A percentile compares a stretch with the other conserved stretches of the same genome.
These are phyloP conservation scores for Chaunax sp. DNA, from an alignment of 2,797 vertebrate genomes.

Conservation along the genomic window DNA sequence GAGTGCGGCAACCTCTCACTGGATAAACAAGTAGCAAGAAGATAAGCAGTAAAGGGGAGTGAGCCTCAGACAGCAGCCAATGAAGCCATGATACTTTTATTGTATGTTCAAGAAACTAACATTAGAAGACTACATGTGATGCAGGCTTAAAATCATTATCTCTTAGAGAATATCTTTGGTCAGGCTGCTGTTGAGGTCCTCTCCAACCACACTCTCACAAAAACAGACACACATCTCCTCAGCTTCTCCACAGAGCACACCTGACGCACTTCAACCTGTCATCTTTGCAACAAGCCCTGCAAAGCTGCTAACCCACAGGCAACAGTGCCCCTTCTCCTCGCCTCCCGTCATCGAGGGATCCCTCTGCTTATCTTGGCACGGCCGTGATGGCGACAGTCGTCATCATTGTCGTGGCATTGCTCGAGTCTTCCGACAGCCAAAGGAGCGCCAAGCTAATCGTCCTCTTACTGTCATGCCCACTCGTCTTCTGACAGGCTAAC, in stretches of 20 bases:
- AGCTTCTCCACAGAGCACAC: slow-evolving; percentile 24
- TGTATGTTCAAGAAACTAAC: not conserved
- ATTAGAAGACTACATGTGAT: not conserved
- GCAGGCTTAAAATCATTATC: not conserved
- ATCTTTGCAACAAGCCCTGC: slow-evolving; percentile 39
- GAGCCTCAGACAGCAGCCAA: slow-evolving; percentile 56
- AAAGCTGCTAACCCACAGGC: slow-evolving; percentile 39
- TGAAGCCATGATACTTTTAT: not conserved
- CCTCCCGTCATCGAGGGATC: slow-evolving; percentile 25
- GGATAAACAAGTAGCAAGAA: slow-evolving; percentile 7
- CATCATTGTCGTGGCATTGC: slow-evolving; percentile 41
- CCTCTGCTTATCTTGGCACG: slow-evolving; percentile 48
- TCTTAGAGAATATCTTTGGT: slow-evolving; percentile 1
- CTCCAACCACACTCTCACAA: slow-evolving; percentile 18
- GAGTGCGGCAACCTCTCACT: slow-evolving; percentile 30
- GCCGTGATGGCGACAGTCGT: slow-evolving; percentile 51
- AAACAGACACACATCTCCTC: slow-evolving; percentile 24
- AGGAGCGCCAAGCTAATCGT: slow-evolving; percentile 51
- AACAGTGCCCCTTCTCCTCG: slow-evolving; percentile 1
- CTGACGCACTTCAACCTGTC: slow-evolving; percentile 42
- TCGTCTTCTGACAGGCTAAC: slow-evolving; percentile 28
- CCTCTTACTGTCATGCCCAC: slow-evolving; percentile 22
- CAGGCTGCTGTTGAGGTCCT: slow-evolving; percentile 60
- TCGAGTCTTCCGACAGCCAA: slow-evolving; percentile 34
- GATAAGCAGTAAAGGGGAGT: not conserved